Conservation (phyloP, 1,140 invertebrate genomes). For the Diorhabda sublineata region DNA sequence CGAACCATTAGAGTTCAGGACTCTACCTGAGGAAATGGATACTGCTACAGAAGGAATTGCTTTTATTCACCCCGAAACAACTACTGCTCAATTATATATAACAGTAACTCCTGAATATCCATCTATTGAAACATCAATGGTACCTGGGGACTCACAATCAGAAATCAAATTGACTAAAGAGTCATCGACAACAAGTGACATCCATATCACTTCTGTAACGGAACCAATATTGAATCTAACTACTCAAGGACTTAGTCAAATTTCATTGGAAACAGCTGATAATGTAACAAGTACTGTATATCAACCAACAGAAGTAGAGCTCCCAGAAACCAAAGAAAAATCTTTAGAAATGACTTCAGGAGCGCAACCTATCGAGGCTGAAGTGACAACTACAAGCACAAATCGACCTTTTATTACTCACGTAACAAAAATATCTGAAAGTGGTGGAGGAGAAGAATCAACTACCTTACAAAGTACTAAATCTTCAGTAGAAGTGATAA, state of each 20-base stretch:
- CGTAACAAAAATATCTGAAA: no score
- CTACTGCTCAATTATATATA: constrained; percentile 48
- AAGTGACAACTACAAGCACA: no score
- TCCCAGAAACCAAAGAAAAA: constrained; percentile 12
- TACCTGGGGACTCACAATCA: constrained; percentile 8
- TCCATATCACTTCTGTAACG: neutral
- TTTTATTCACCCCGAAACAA: constrained; percentile 42
- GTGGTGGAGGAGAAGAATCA: no score
- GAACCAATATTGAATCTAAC: constrained; percentile 4
- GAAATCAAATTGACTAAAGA: neutral
- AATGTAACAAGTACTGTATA: neutral
- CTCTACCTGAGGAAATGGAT: neutral
- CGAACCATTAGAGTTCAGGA: constrained; percentile 11
- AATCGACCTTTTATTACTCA: no score
- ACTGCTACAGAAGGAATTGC: constrained; percentile 31
- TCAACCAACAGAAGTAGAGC: neutral
- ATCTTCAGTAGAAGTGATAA: no score
- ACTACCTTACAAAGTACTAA: no score
- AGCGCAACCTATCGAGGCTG: no score
- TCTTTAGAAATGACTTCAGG: no score
- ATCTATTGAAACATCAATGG: neutral
- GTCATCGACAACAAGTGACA: neutral
- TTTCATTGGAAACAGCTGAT: neutral
- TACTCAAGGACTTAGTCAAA: constrained; percentile 20
- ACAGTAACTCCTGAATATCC: constrained; percentile 47